Evolutionary conservation across 2,113 vertebrate genomes (phyloP).

Genomic region (Thymallus thymallus): DNA sequence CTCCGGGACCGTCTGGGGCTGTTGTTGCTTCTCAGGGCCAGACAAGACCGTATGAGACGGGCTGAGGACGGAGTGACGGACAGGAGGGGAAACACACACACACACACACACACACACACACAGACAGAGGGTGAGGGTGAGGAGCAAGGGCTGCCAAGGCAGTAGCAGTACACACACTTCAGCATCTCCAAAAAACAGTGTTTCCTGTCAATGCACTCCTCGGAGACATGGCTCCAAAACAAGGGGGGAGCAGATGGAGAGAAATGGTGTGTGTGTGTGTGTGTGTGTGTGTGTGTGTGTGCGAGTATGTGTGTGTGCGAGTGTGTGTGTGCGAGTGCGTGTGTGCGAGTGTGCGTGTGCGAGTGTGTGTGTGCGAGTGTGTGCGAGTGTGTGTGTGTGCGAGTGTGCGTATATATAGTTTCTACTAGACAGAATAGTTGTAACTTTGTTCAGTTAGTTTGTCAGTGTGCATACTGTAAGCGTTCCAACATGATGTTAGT

Average conservation of each 20-base stretch:
- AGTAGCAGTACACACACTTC: not conserved
- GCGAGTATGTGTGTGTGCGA: not conserved
- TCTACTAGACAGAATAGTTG: not conserved
- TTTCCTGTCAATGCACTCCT: conserved; percentile 29
- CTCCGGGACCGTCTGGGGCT: conserved; percentile 42
- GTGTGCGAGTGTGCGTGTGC: not conserved
- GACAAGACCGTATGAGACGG: conserved; percentile 51
- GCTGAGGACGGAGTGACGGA: conserved; percentile 57
- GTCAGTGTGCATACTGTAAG: not conserved
- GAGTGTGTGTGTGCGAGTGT: not conserved
- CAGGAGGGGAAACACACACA: conserved; percentile 7
- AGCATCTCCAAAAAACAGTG: conserved; percentile 30
- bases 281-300: conserved; percentile 1
- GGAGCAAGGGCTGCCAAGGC: not conserved
- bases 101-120: conserved; percentile 6
- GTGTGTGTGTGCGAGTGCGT: conserved; percentile 1
- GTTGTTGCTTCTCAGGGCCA: conserved; percentile 24
- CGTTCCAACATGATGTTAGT: conserved; percentile 6
- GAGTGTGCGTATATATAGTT: not conserved
- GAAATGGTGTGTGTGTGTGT: not conserved
- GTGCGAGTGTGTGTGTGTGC: not conserved
- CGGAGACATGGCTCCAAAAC: not conserved
- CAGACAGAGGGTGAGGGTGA: not conserved
- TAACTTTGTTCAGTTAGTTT: no score
- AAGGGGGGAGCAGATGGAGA: not conserved